Evolutionary conservation across 2,888 invertebrate genomes (phyloP), one percentile per base, ranked within the genome.

Genomic region (Pteria penguin): DNA sequence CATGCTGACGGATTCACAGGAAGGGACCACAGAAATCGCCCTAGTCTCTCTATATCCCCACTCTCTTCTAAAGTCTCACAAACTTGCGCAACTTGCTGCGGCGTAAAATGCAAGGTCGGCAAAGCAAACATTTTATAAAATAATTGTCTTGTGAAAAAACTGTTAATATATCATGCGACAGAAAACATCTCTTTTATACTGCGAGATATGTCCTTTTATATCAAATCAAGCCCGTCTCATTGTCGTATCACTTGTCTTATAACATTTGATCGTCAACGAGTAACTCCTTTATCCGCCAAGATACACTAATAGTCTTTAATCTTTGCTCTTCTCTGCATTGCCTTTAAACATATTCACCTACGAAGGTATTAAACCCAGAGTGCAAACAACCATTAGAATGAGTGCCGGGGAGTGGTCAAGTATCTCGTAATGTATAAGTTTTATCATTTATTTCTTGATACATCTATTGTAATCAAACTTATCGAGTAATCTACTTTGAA

Each of bases 11-110:
- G 87, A 85, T 91, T 86, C 78, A 98, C 98, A 36, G 99, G 98
- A 75, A 97, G 93, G 61, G 96, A 96, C 96, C 96, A 97, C 81
- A 98, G 94, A 93, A 97, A 97, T 83, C 96, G 93, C 24, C 96
- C 96, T 82, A 97, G 94, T 83, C 92, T 80, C 62, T 92, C 92
- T 60, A 92, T 89, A 78, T 94, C 94, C 22, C 94, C 92, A 77
- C 97, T 90, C 76, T 92, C 92, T 79, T 92, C 92, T 71, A 92
- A 83, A 29, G 91, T 92, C 80, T 92, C 91, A 81, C 92, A 92
- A 45, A 92, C 91, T 80, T 90, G 88, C 26, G 90, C 91, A 68
- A 92, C 90, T 84, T 92, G 92, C 72, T 87, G 85, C n/a, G 91
- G 90, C 18, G 90, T 90, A 83, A 91, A 92, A 78, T 89, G 88